phyloP scores from a whole-genome alignment of 1,140 invertebrate species.

The Lordiphosa stackelbergi region DNA sequence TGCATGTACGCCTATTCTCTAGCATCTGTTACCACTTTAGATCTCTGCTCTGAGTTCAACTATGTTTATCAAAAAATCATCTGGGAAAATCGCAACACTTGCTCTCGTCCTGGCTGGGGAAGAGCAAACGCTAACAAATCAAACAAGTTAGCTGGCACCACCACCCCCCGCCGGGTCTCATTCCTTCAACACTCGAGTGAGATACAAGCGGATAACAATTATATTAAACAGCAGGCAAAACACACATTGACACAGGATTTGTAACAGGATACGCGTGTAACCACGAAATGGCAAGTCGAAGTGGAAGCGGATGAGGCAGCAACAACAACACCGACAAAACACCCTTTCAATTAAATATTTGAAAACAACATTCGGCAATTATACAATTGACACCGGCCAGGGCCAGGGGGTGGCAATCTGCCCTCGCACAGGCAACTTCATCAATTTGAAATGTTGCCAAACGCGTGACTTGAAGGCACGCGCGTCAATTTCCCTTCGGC shows the following conservation, averaged over 20 bases:
- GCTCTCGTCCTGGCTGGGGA: slow-evolving; percentile 13
- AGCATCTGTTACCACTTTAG: slow-evolving; percentile 32
- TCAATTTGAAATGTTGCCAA: slow-evolving; percentile 72
- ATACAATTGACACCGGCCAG: slow-evolving; percentile 70
- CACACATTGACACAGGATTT: slow-evolving; percentile 69
- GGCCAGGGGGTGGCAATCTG: slow-evolving; percentile 10
- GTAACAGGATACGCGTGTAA: slow-evolving; percentile 77
- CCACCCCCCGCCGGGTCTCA: neutral
- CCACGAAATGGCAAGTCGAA: slow-evolving; percentile 57
- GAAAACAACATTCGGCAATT: slow-evolving; percentile 76
- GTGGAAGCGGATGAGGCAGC: slow-evolving; percentile 13
- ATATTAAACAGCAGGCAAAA: slow-evolving; percentile 71
- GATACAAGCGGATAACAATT: slow-evolving; percentile 66
- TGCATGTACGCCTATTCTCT: slow-evolving; percentile 1
- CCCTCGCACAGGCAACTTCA: slow-evolving; percentile 54
- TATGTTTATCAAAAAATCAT: slow-evolving; percentile 24
- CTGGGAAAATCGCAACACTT: slow-evolving; percentile 58
- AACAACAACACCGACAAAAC: slow-evolving; percentile 51
- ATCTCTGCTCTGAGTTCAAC: slow-evolving; percentile 13
- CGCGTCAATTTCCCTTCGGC: slow-evolving; percentile 52
- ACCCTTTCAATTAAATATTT: slow-evolving; percentile 76
- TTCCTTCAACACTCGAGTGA: slow-evolving; percentile 25
- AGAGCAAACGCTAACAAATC: slow-evolving; percentile 16
- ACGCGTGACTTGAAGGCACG: slow-evolving; percentile 56
- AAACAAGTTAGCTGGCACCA: slow-evolving; percentile 13